Conservation (phyloP, 2,113 vertebrate species). For the Channa argus region DNA sequence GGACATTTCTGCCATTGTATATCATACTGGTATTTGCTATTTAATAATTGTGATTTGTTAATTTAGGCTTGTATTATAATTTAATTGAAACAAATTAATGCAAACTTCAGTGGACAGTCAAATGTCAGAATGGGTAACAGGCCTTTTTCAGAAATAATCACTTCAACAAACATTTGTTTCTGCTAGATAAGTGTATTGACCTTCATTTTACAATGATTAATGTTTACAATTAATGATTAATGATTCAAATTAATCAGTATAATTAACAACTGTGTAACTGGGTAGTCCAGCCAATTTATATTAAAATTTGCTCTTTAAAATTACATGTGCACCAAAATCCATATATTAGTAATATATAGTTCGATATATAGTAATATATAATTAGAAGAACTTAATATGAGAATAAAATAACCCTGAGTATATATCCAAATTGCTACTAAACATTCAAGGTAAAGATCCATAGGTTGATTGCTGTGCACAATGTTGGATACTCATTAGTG, state of each 20-base stretch:
- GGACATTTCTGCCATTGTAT: background rate
- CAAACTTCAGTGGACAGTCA: background rate
- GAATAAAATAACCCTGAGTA: constrained; percentile 44
- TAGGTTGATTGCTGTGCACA: constrained; percentile 59
- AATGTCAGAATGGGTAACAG: background rate
- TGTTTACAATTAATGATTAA: constrained; percentile 51
- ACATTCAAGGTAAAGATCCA: constrained; percentile 49
- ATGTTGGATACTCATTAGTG: constrained; percentile 53
- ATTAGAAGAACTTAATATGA: constrained; percentile 42
- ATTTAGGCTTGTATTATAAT: constrained; percentile 18
- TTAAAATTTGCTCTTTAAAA: constrained; percentile 44
- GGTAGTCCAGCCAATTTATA: constrained; percentile 44
- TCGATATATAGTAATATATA: background rate
- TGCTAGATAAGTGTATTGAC: constrained; percentile 41
- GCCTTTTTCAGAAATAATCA: constrained; percentile 7
- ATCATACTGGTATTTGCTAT: background rate
- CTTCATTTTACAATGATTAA: constrained; percentile 53
- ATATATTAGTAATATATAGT: constrained; percentile 22
- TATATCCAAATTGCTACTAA: constrained; percentile 21
- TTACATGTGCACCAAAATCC: constrained; percentile 46
- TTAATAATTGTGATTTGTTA: background rate
- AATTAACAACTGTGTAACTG: constrained; percentile 56
- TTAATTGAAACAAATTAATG: constrained; percentile 3
- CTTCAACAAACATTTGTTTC: constrained; percentile 21
- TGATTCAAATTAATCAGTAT: constrained; percentile 57